phyloP scores from a whole-genome alignment of 92 coral and sea anemone species.

The Isaurus tuberculatus region DNA sequence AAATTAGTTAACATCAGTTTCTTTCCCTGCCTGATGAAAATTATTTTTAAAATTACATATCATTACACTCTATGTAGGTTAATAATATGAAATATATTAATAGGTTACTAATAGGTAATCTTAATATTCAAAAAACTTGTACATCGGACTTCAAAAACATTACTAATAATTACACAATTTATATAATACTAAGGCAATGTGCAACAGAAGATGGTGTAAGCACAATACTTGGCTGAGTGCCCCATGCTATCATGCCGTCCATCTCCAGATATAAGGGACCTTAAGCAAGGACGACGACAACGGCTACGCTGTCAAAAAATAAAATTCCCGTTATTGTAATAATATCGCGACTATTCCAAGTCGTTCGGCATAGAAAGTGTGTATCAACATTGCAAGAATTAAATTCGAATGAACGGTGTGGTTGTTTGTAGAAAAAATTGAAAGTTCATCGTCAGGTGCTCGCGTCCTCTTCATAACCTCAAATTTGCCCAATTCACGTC shows the following conservation, averaged over 20 bases:
- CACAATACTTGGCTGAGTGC: not conserved
- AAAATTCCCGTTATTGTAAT: too few relatives aligned
- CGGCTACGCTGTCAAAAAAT: too few relatives aligned
- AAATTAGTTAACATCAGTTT: not conserved
- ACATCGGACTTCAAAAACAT: not conserved
- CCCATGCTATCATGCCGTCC: not conserved
- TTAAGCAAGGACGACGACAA: too few relatives aligned
- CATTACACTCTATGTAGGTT: not conserved
- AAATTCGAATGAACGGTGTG: too few relatives aligned
- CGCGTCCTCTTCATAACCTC: too few relatives aligned
- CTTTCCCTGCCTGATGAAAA: not conserved
- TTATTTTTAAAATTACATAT: not conserved
- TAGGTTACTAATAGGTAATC: not conserved
- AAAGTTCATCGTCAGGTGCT: too few relatives aligned
- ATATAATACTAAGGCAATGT: constrained; percentile 1
- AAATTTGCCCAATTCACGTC: too few relatives aligned
- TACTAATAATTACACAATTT: not conserved
- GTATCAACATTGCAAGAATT: too few relatives aligned
- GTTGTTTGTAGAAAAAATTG: too few relatives aligned
- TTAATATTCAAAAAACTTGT: not conserved
- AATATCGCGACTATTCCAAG: too few relatives aligned
- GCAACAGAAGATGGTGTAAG: constrained; percentile 1
- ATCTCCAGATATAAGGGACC: too few relatives aligned
- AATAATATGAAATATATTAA: constrained; percentile 5
- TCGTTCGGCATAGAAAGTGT: too few relatives aligned